Base-by-base conservation (phyloP, 2,888 invertebrate genomes). In the Hydrotaea diabolus region DNA sequence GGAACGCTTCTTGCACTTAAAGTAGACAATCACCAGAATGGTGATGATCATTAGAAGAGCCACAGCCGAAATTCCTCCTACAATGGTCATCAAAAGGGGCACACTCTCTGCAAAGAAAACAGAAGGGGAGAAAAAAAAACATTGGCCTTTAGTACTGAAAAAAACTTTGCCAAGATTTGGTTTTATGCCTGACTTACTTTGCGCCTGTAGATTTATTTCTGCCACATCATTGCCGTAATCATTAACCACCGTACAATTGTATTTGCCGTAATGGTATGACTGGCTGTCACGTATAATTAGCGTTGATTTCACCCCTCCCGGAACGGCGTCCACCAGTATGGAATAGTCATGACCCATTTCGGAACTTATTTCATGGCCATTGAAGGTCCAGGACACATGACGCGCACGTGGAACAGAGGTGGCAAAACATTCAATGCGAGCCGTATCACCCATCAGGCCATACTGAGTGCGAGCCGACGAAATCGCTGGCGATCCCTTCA, bases 221-320 rank as follows among this genome's bases (percentile, higher is more conserved):
- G 96, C 94, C 71, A 96, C 95, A 91, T 97, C 98, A 87, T 95
- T 95, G 59, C 98, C 98, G 88, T 97, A 98, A 86, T 96, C 96
- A 91, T 98, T 98, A 72, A 96, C 95, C 31, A 98, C 98, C 72
- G 97, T 97, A 92, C 98, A 98, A 93, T 98, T 98, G 93, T 98
- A 98, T 88, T 95, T 94, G 62, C 98, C 98, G 90, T 98, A 98
- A 92, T 98, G 98, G 88, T 95, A 95, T 36, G 96, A 95, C 90
- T 96, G 95, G 55, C 97, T 97, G 90, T 97, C 96, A 74, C 96
- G 94, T 87, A 98, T 97, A 88, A 98, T 96, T 76, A 98, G 93
- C n/a, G 97, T 96, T 77, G 97, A 98, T 92, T 96, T 96, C 55
- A 98, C 95, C 1, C 97, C 97, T 74, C 96, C 96, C 0, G 95